A percentile compares a stretch with the other conserved stretches of the same genome.
Evolutionary conservation across 2,113 vertebrate genomes (phyloP).

Genomic region (Gasterosteus aculeatus): DNA sequence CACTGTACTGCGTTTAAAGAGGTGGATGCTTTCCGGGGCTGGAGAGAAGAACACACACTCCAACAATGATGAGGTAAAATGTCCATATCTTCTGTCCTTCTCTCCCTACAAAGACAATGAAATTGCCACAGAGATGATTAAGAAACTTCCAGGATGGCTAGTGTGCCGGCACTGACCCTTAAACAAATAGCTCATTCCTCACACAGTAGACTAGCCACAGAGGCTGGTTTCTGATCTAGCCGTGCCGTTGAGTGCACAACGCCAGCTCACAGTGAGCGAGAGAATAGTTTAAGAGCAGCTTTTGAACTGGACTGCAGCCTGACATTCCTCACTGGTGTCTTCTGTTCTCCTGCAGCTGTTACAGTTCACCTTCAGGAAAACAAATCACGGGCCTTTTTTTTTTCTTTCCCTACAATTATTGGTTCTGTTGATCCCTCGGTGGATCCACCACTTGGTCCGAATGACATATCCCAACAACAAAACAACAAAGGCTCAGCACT

Average conservation of each 20-base stretch:
- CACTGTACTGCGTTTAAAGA: neutral
- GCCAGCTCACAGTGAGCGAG: neutral
- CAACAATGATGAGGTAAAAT: neutral
- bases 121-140: neutral
- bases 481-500: neutral
- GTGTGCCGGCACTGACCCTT: neutral
- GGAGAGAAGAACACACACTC: neutral
- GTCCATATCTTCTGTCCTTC: neutral
- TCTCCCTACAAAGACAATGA: neutral
- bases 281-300: conserved; percentile 14
- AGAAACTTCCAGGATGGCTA: conserved; percentile 1
- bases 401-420: neutral
- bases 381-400: neutral
- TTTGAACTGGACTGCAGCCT: conserved; percentile 27
- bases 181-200: conserved; percentile 8
- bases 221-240: conserved; percentile 15
- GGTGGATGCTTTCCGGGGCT: neutral
- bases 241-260: neutral
- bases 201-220: conserved; percentile 18
- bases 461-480: neutral
- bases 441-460: neutral
- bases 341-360: neutral
- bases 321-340: conserved; percentile 1
- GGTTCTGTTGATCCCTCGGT: neutral
- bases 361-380: conserved; percentile 3